phyloP scores from a whole-genome alignment of 92 coral and sea anemone species.

The Galaxea fascicularis region DNA sequence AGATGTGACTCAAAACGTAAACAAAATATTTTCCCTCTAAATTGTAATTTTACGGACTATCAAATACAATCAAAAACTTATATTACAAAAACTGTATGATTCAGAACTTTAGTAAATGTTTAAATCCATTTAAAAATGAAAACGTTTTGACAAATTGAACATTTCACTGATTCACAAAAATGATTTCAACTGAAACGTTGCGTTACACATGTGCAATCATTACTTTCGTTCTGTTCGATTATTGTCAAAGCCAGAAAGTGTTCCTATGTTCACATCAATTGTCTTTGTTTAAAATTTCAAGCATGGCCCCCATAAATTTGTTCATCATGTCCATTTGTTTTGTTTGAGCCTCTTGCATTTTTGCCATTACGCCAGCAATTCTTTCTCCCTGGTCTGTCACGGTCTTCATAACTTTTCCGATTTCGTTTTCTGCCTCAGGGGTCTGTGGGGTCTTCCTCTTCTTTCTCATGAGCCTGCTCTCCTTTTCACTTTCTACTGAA shows the following conservation, averaged over 20 bases:
- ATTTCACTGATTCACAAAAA: conserved; percentile 11
- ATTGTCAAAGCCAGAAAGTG: conserved; percentile 10
- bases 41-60: conserved; percentile 21
- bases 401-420: conserved; percentile 15
- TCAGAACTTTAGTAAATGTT: conserved; percentile 2
- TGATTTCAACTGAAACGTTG: conserved; percentile 21
- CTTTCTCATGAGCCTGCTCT: conserved; percentile 44
- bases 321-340: conserved; percentile 58
- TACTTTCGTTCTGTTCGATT: conserved; percentile 13
- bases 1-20: conserved; percentile 30
- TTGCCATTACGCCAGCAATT: conserved; percentile 28
- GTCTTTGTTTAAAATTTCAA: conserved; percentile 43
- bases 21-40: conserved; percentile 24
- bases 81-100: conserved; percentile 15
- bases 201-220: conserved; percentile 22
- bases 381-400: conserved; percentile 25
- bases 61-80: conserved; percentile 18
- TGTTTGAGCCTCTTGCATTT: conserved; percentile 57
- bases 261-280: conserved; percentile 28
- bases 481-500: conserved; percentile 37
- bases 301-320: conserved; percentile 56
- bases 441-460: conserved; percentile 31
- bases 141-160: conserved; percentile 15
- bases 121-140: conserved; percentile 31
- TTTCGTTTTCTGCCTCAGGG: conserved; percentile 1